Conservation (phyloP, 2,113 vertebrate genomes). For the Brachypteracias leptosomus region DNA sequence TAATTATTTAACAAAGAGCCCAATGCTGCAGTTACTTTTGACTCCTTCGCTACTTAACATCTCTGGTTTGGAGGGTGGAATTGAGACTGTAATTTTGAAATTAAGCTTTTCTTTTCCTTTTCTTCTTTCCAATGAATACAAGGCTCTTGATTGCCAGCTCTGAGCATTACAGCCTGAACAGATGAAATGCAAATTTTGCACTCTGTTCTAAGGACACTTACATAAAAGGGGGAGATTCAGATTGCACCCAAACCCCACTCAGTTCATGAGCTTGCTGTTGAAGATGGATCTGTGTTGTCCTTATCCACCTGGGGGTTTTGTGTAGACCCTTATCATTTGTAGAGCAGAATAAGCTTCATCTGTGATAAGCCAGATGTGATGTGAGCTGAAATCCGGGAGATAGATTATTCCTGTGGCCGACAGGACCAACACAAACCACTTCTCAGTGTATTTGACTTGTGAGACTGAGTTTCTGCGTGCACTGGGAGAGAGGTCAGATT, state of each 20-base stretch:
- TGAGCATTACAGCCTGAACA: not conserved
- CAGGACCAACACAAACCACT: rapidly evolving
- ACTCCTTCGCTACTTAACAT: not conserved
- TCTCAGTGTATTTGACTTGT: not conserved
- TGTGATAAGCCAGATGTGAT: not conserved
- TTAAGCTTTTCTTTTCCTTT: not conserved
- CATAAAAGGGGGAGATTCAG: not conserved
- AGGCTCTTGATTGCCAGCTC: not conserved
- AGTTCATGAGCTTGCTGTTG: not conserved
- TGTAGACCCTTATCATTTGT: not conserved
- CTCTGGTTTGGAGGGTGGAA: not conserved
- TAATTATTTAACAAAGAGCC: not conserved
- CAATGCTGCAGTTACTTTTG: not conserved
- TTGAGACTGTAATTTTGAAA: not conserved
- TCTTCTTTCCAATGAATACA: not conserved
- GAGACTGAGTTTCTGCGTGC: not conserved
- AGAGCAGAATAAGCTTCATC: not conserved
- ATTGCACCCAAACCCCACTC: not conserved
- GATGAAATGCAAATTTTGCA: not conserved
- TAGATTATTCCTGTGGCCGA: not conserved
- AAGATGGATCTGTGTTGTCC: not conserved
- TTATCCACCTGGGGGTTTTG: not conserved
- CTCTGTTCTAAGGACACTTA: not conserved
- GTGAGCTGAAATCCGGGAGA: not conserved
- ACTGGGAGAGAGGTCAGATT: not conserved